Base-by-base conservation (phyloP, 2,888 invertebrate species). In the Drosophila robusta region DNA sequence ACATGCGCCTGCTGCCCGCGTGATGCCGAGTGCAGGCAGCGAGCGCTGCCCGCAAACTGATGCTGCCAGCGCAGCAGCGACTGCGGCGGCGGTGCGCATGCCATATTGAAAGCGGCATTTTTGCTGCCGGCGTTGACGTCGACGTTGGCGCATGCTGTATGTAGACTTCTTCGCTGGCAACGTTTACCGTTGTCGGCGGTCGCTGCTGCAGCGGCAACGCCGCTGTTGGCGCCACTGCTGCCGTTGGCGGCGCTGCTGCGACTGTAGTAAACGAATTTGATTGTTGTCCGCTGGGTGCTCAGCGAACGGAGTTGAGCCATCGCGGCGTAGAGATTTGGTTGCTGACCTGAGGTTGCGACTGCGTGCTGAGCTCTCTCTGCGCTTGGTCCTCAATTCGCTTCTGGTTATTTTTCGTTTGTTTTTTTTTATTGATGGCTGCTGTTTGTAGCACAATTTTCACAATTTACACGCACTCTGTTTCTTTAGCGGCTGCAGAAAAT, bases 301-400 rank as follows among this genome's bases (percentile, higher is more conserved):
- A 92, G 78, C 69, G 91, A 90, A 87, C 92, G 92, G 89, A 92
- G 90, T 90, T 92, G 92, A 90, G 92, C 92, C 92, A 92, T 92
- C 90, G 91, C 92, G 90, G 58, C 39, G 42, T 44, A 29, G 29
- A 11, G 16, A 8, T 29, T 29, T 44, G 24, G 32, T n/a, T 22
- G 26, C 2, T 8, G 36, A 60, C 9, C 18, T 39, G 45, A 6
- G 16, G 9, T 34, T 62, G 24, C 46, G 24, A 41, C 62, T 62
- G 18, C 63, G 41, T 47, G 7, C n/a, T 29, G 29, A 29, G 29
- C 29, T 29, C 9, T 26, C 41, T 61, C 14, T 58, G 24, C 34
- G 24, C 5, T 16, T 41, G 6, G 5, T 32, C 39, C n/a, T 18
- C 14, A 29, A 29, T 9, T 29, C 9, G 29, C 2, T 6, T 49